Conservation (phyloP, 2,888 invertebrate species). For the Sinohyriopsis cumingii region DNA sequence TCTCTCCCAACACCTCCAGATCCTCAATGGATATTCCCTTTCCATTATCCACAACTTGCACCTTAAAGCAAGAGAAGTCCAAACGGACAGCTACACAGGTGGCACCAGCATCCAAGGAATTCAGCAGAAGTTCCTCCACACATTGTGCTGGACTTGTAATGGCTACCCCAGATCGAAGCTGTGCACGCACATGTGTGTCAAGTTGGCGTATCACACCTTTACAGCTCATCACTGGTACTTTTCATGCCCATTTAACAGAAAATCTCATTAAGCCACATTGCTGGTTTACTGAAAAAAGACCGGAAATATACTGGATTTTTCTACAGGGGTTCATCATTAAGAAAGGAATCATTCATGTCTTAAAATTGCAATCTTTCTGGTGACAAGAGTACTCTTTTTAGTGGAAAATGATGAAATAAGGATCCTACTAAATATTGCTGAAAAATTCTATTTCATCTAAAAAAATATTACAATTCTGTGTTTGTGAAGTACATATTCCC, state of each 20-base stretch:
- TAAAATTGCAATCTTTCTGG: too few relatives aligned
- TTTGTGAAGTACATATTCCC: too few relatives aligned
- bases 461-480: too few relatives aligned
- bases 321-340: too few relatives aligned
- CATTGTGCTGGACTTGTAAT: slow-evolving; percentile 77
- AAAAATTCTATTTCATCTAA: too few relatives aligned
- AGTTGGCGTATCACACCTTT: slow-evolving; percentile 50
- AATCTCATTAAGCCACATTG: too few relatives aligned
- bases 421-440: not conserved
- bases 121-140: slow-evolving; percentile 80
- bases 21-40: slow-evolving; percentile 77
- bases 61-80: slow-evolving; percentile 76
- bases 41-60: slow-evolving; percentile 87
- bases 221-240: not conserved
- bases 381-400: too few relatives aligned
- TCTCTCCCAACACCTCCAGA: slow-evolving; percentile 77
- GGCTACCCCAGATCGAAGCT: slow-evolving; percentile 76
- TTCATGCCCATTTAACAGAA: not conserved
- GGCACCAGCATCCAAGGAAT: slow-evolving; percentile 82
- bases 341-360: too few relatives aligned
- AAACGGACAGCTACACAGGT: slow-evolving; percentile 82
- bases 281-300: too few relatives aligned
- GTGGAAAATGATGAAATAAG: not conserved
- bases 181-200: slow-evolving; percentile 73
- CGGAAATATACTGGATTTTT: too few relatives aligned